Percentiles rank a stretch among this genome's conserved stretches.
These are phyloP conservation scores for Agrochola lychnidis DNA, from an alignment of 2,888 invertebrate species.

Conservation along the genomic window DNA sequence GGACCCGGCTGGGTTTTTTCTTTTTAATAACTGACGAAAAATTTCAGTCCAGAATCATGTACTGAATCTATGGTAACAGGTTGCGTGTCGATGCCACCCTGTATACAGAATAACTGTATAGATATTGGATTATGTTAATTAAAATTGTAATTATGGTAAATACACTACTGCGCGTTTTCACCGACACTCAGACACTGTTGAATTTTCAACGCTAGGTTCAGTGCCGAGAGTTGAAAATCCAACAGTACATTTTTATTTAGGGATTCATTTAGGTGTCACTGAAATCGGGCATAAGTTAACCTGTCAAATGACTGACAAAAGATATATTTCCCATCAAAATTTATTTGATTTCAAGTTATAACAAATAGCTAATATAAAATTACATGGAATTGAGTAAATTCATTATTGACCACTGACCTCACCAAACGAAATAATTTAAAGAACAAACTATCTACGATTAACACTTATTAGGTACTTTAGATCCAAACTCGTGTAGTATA, in stretches of 20 bases:
- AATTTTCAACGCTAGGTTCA: too few species aligned
- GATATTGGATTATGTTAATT: background rate
- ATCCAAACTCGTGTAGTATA: slow-evolving; percentile 97
- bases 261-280: too few species aligned
- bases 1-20: too few species aligned
- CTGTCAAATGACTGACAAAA: background rate
- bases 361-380: background rate
- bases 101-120: background rate
- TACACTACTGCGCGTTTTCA: too few species aligned
- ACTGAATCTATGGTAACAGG: too few species aligned
- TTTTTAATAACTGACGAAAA: too few species aligned
- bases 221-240: too few species aligned
- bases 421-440: slow-evolving; percentile 54
- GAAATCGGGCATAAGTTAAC: too few species aligned
- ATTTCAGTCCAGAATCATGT: too few species aligned
- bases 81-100: too few species aligned
- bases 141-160: background rate
- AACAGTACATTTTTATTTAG: too few species aligned
- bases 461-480: slow-evolving; percentile 85
- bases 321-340: background rate
- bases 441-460: slow-evolving; percentile 68
- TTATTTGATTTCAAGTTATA: background rate
- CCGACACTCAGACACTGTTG: too few species aligned
- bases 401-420: slow-evolving; percentile 26
- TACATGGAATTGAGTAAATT: background rate